A percentile compares a stretch with the other conserved stretches of the same genome.
These are phyloP conservation scores for Amblyjoppa proteus DNA, from an alignment of 2,888 invertebrate species.

Conservation along the genomic window DNA sequence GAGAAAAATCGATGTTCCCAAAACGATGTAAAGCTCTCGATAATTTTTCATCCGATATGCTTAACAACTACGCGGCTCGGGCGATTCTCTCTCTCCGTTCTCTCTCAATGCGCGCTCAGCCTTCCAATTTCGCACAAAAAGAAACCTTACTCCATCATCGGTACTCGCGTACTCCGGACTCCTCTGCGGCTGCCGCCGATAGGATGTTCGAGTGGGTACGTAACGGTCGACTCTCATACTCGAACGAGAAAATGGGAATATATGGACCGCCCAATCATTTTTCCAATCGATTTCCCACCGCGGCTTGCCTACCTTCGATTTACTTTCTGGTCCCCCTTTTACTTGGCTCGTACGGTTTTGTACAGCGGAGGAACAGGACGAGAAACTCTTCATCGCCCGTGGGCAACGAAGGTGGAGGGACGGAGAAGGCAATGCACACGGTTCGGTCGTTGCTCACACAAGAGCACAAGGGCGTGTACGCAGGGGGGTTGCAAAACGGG, in stretches of 20 bases:
- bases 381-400: conserved; percentile 17
- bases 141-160: conserved; percentile 40
- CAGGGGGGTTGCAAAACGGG: conserved; percentile 31
- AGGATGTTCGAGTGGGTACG: conserved; percentile 56
- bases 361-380: conserved; percentile 7
- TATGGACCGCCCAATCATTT: conserved; percentile 68
- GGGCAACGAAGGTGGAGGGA: conserved; percentile 22
- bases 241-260: conserved; percentile 49
- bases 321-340: conserved; percentile 20
- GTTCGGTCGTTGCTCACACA: conserved; percentile 21
- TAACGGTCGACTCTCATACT: conserved; percentile 59
- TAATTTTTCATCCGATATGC: conserved; percentile 35
- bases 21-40: conserved; percentile 44
- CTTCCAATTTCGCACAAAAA: conserved; percentile 46
- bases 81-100: conserved; percentile 1
- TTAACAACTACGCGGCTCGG: conserved; percentile 3
- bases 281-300: conserved; percentile 73
- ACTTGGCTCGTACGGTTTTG: not conserved
- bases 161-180: conserved; percentile 44
- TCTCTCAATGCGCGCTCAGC: conserved; percentile 4
- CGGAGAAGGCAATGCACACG: not conserved
- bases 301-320: conserved; percentile 9
- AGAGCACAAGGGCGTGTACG: conserved; percentile 17
- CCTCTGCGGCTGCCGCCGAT: conserved; percentile 23
- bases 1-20: conserved; percentile 37